Evolutionary conservation across 2,888 invertebrate species (phyloP), one percentile per base, ranked within the genome.

Genomic region (Tethea ocularis): DNA sequence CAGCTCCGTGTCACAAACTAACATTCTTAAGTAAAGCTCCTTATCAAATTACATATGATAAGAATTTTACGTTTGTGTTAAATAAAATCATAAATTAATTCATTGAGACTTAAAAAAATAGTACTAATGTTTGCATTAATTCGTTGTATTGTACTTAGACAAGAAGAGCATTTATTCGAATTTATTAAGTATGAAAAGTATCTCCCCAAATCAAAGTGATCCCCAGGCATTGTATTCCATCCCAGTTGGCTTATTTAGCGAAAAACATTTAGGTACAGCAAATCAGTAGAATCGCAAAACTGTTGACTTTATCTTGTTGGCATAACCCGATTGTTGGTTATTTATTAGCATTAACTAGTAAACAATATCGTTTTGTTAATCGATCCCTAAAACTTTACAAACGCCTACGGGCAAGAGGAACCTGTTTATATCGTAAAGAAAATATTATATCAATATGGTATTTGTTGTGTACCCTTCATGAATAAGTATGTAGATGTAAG

Each of bases 11-110:
- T 77, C 76, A 74, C 81, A 80, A 74, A 77, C 75, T 77, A 80
- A 80, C 78, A 75, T 80, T 80, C 80, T 79, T 74, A 79, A 74
- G 75, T 71, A 77, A 82, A 80, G 75, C 72, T 76, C 77, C 74
- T 80, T 81, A 82, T 78, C 76, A 75, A 74, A 77, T 79, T 81
- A 80, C 68, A 75, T 57, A 71, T 75, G 73, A 78, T 75, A 77
- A 72, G 70, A 71, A 65, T 66, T 68, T 68, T 13, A 33, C n/a
- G 13, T 13, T 33, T 3, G 13, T 13, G 56, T 51, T 59, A 63
- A 60, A 1, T 17, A 13, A 24, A 10, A 24, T 10, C 11, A 22
- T 36, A 11, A 4, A 10, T 10, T 10, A 7, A 3, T 46, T 46
- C 20, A 17, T 41, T 6, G 36, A 0, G 36, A 3, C 3, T 2